Evolutionary conservation across 1,140 invertebrate species (phyloP).

Genomic region (Dendrolimus punctatus): DNA sequence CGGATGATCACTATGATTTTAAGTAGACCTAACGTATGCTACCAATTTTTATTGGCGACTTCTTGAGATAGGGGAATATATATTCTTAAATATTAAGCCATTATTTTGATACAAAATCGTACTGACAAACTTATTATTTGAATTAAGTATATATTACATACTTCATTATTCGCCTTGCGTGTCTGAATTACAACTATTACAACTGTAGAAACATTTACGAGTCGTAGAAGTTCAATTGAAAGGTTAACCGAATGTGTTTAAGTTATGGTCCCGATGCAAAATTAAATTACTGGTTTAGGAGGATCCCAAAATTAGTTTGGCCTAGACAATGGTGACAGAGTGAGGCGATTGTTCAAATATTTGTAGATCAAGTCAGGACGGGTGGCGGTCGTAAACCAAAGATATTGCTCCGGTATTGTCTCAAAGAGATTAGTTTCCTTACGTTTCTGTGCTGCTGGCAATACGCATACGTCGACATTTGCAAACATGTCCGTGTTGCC

Average conservation of each 20-base stretch:
- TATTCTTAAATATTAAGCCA: too few relatives aligned
- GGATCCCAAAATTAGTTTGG: constrained; percentile 60
- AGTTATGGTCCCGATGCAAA: constrained; percentile 50
- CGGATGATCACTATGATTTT: too few relatives aligned
- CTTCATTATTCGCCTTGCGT: too few relatives aligned
- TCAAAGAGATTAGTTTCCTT: constrained; percentile 61
- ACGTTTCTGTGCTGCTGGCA: constrained; percentile 33
- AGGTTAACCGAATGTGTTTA: constrained; percentile 43
- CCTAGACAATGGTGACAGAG: constrained; percentile 54
- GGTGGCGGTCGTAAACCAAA: constrained; percentile 51
- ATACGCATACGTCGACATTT: constrained; percentile 15
- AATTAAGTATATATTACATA: too few relatives aligned
- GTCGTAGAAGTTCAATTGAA: constrained; percentile 42
- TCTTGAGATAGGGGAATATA: too few relatives aligned
- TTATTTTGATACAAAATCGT: too few relatives aligned
- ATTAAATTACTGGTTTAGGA: constrained; percentile 53
- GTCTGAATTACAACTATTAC: too few relatives aligned
- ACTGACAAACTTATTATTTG: too few relatives aligned
- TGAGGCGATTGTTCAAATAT: constrained; percentile 57
- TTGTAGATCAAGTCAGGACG: constrained; percentile 46
- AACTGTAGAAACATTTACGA: constrained; percentile 12
- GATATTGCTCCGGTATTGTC: constrained; percentile 59
- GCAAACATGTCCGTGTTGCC: neutral
- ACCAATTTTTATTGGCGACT: too few relatives aligned
- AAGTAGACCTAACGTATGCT: too few relatives aligned